These are phyloP conservation scores for Tokudaia tokunoshimensis DNA, from an alignment of 2,797 vertebrate genomes.

Conservation along the genomic window DNA sequence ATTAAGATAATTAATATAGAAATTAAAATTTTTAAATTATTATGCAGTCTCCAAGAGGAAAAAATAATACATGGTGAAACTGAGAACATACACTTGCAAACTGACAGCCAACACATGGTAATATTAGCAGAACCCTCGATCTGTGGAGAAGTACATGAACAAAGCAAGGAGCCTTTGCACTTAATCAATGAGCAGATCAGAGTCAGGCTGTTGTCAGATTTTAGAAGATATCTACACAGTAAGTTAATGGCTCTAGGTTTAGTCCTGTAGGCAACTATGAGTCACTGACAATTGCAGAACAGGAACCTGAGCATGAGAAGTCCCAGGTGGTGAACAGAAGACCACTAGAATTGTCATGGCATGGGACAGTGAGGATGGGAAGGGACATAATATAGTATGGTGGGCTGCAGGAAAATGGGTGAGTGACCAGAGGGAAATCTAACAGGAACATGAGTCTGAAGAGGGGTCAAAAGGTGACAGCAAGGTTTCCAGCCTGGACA, in stretches of 20 bases:
- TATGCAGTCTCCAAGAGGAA: slow-evolving; percentile 26
- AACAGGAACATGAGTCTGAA: slow-evolving; percentile 22
- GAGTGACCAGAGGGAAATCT: slow-evolving; percentile 55
- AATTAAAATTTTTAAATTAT: neutral
- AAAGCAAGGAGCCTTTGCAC: neutral
- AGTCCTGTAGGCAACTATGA: neutral
- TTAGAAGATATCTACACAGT: neutral
- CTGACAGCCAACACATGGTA: neutral
- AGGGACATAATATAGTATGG: neutral
- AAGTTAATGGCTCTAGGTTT: slow-evolving; percentile 1
- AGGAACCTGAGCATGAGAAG: neutral
- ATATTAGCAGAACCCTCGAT: neutral
- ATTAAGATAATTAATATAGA: neutral
- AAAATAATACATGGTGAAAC: neutral
- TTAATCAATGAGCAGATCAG: neutral
- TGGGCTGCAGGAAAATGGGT: neutral
- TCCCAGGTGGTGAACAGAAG: neutral
- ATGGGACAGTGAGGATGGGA: neutral
- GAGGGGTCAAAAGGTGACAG: slow-evolving; percentile 43
- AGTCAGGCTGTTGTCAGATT: neutral
- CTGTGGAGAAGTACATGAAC: no score
- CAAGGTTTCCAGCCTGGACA: slow-evolving; percentile 47
- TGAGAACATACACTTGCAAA: neutral
- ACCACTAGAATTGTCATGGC: neutral
- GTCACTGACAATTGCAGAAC: slow-evolving; percentile 3